Base-by-base conservation (phyloP, 1,140 invertebrate genomes). In the Tetraneura akinire region DNA sequence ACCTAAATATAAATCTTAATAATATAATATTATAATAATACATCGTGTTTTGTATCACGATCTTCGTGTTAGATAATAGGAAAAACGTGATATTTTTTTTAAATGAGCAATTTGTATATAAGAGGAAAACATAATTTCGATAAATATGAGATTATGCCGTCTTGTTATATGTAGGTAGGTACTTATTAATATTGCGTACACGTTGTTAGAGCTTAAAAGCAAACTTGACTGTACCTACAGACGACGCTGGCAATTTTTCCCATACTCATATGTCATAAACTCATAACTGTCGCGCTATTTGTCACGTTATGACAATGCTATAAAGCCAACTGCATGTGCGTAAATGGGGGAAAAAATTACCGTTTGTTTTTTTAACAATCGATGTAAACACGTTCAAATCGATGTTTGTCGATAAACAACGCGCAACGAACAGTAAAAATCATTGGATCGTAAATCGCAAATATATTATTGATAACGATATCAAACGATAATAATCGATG, bases 21-120 rank as follows among this genome's bases (percentile, higher is more conserved):
- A n/a, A n/a, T n/a, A n/a, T n/a, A n/a, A n/a, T n/a, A n/a, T n/a
- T n/a, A n/a, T n/a, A n/a, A n/a, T n/a, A n/a, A n/a, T n/a, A n/a
- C n/a, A n/a, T n/a, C 11, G 13, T 21, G 16, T 21, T 23, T 11
- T 3, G 11, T 68, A 68, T 42, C n/a, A 8, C n/a, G n/a, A n/a
- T n/a, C n/a, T n/a, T 4, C 37, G 5, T 10, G 23, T n/a, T 10
- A 66, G 37, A 45, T 68, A 68, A 68, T 68, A 23, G 18, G n/a
- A n/a, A 45, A 45, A 68, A 68, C 64, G 64, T 68, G 37, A 68
- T 68, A 13, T 45, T 68, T 68, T 68, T 45, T 32, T 9, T 37
- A 68, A 45, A 68, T 66, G 32, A n/a, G 62, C 62, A 1, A 21
- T n/a, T 21, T 66, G 26, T 62, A 29, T 37, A 18, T 21, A 45